Evolutionary conservation across 2,888 invertebrate genomes (phyloP), one percentile per base, ranked within the genome.

Genomic region (Tiliacea citrago): DNA sequence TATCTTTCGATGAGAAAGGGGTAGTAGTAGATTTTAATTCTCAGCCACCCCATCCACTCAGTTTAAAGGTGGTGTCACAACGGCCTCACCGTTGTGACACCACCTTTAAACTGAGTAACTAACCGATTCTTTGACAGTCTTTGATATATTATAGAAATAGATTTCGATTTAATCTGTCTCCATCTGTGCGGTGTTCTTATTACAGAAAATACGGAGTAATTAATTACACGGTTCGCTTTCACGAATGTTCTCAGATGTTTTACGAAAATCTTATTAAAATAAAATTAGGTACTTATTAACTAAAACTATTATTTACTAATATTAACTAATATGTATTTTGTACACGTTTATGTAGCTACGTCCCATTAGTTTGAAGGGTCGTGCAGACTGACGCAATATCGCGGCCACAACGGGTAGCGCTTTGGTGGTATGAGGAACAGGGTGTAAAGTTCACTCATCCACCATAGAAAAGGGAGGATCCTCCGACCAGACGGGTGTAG

Each of bases 211-310:
- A 67, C 45, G 49, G 18, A 74, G 63, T 86, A 79, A 83, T 84
- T 84, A 86, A 86, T 84, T 76, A 86, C 65, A 74, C 55, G 66
- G 49, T 58, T 53, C 79, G 67, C 63, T 83, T 76, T 60, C 69
- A 42, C 68, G 73, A 73, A 85, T 83, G 73, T 75, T 83, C 79
- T 65, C 72, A 63, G 47, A 72, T 86, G 61, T 83, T 86, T 79
- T 8, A 49, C 35, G 61, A 29, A 65, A 66, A 83, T 73, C 45
- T 47, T 61, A 67, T 60, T 71, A 8, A 55, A 58, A 81, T 75
- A 42, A 45, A 51, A 39, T 53, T 53, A n/a, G n/a, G n/a, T n/a
- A n/a, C 35, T 8, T 63, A 18, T 3, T 18, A 51, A 67, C 47
- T 68, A 29, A 57, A 65, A 61, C 51, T n/a, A 16, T 42, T 0